Evolutionary conservation across 2,888 invertebrate species (phyloP).

Genomic region (Apamea crenata): DNA sequence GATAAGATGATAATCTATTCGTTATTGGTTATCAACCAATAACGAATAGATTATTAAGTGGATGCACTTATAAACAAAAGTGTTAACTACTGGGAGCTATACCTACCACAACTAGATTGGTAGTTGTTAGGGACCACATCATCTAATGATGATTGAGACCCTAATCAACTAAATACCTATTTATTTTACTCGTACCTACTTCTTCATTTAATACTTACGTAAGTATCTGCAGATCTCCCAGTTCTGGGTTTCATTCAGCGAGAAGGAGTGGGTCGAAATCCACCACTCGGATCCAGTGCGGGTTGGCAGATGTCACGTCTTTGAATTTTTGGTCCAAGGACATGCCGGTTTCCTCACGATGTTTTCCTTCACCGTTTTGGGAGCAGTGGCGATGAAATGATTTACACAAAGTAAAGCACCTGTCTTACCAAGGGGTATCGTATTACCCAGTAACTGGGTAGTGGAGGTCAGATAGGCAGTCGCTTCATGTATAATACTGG

Average conservation of each 20-base stretch:
- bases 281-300: not conserved
- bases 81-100: not conserved
- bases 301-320: not conserved
- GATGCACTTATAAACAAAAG: conserved; percentile 9
- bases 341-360: not conserved
- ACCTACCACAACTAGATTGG: not conserved
- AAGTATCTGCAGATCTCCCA: not conserved
- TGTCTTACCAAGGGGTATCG: no score
- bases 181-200: not conserved
- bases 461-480: no score
- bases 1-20: no score
- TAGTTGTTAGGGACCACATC: not conserved
- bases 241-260: not conserved
- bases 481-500: no score
- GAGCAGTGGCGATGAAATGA: not conserved
- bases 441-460: no score
- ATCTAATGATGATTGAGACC: not conserved
- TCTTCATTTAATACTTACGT: not conserved
- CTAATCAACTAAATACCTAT: not conserved
- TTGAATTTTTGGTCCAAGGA: no score
- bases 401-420: not conserved
- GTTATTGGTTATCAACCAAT: not conserved
- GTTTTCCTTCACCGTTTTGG: not conserved
- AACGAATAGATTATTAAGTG: not conserved
- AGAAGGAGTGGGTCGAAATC: not conserved